These are phyloP conservation scores for Emydocephalus ijimae DNA, from an alignment of 2,113 vertebrate species.

Conservation along the genomic window DNA sequence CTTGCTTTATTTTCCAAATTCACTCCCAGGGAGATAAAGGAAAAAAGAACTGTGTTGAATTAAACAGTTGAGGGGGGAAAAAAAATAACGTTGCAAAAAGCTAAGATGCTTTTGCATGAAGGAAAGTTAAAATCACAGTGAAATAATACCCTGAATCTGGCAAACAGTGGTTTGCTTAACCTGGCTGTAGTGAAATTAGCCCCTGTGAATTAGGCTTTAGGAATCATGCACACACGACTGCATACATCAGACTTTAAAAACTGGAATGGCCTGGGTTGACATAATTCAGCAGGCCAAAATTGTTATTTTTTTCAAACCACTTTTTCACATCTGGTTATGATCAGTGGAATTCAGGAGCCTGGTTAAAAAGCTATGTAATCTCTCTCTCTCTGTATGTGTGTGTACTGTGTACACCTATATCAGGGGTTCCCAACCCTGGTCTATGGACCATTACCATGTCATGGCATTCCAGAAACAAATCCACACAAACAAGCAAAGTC, in stretches of 20 bases:
- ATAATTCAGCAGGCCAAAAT: neutral
- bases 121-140: neutral
- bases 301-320: neutral
- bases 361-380: neutral
- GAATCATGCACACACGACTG: neutral
- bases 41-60: too few relatives aligned
- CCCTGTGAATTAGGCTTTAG: neutral
- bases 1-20: neutral
- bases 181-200: neutral
- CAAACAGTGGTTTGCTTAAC: neutral
- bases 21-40: neutral
- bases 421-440: too few relatives aligned
- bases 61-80: neutral
- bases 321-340: neutral
- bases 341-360: neutral
- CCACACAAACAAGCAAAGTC: too few relatives aligned
- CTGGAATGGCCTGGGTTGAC: neutral
- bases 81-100: neutral
- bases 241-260: neutral
- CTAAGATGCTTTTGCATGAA: neutral
- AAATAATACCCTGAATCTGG: neutral
- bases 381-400: too few relatives aligned
- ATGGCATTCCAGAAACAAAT: too few relatives aligned
- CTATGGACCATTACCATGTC: too few relatives aligned
- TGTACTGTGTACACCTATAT: neutral